Evolutionary conservation across 1,140 invertebrate species (phyloP).

Genomic region (Drosophila quadrilineata): DNA sequence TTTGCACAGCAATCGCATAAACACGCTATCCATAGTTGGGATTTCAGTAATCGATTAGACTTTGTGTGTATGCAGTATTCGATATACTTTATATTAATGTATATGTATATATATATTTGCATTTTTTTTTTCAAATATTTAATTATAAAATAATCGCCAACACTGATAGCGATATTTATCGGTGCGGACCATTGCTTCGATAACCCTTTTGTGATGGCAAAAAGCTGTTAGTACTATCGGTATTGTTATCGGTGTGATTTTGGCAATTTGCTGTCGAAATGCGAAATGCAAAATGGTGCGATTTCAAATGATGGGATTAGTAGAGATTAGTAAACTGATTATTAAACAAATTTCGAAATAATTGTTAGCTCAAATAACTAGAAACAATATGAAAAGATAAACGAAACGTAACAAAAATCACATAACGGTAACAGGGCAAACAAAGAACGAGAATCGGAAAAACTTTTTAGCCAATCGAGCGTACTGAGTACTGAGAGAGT

Average conservation of each 20-base stretch:
- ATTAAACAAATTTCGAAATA: slow-evolving; percentile 30
- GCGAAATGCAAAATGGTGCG: slow-evolving; percentile 67
- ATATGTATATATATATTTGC: slow-evolving; percentile 17
- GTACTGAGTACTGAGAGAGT: slow-evolving; percentile 26
- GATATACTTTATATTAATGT: too few relatives aligned
- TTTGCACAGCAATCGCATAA: too few relatives aligned
- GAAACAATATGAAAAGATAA: slow-evolving; percentile 41
- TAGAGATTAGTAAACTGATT: slow-evolving; percentile 32
- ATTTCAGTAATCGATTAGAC: too few relatives aligned
- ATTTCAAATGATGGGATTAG: slow-evolving; percentile 51
- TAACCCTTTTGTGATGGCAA: too few relatives aligned
- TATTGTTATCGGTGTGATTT: slow-evolving; percentile 4
- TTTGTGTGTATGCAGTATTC: too few relatives aligned
- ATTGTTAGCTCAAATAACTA: slow-evolving; percentile 50
- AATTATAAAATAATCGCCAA: too few relatives aligned
- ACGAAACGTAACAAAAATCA: slow-evolving; percentile 34
- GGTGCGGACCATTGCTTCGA: too few relatives aligned
- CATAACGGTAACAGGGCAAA: slow-evolving; percentile 33
- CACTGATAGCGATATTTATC: too few relatives aligned
- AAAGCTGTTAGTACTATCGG: not conserved
- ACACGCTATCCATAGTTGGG: too few relatives aligned
- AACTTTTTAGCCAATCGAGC: slow-evolving; percentile 37
- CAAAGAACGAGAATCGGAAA: slow-evolving; percentile 43
- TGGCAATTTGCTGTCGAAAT: slow-evolving; percentile 23
- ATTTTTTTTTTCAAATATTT: too few relatives aligned